Evolutionary conservation across 2,113 vertebrate genomes (phyloP), one percentile per base, ranked within the genome.

Genomic region (Pachycephala philippinensis): DNA sequence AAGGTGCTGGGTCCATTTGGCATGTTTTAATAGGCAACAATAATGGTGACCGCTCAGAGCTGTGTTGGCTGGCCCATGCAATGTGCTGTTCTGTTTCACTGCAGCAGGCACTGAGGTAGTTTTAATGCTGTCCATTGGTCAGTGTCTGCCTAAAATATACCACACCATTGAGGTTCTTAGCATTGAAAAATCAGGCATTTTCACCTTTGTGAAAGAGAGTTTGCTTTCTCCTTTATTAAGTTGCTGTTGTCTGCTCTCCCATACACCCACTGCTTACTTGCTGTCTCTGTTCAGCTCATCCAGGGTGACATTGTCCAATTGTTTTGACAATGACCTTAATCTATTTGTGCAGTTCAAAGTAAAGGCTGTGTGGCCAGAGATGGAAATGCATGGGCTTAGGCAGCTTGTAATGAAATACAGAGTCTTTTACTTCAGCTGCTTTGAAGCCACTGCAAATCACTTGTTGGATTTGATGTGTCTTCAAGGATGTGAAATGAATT

Each of bases 251-350:
- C 76, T 86, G n/a, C 44, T 91, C 15, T 90, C 20, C 68, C 11
- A 9, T n/a, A 52, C 50, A 78, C 52, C 44, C 74, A 12, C 59
- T 68, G 42, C 83, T 90, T 76, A 10, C n/a, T 90, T 78, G 68
- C 64, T 90, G 47, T 92, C 71, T 71, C 60, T 44, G 18, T 80
- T 90, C 33, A 78, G 49, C 76, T 90, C 54, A 40, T 90, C 37
- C 30, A 54, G 57, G 44, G 37, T 93, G 83, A 87, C 72, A 54
- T 5, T 75, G 85, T 84, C 68, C 85, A 77, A 6, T 90, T 80
- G 75, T 86, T 96, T 92, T 93, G 96, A 95, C 90, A 89, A 52
- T 96, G 83, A 93, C 86, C 83, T 86, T 94, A 75, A 97, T 95
- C 80, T 87, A 1, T 94, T 89, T 87, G 80, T 97, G 93, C 90